These are phyloP conservation scores for Limonius californicus DNA, from an alignment of 1,140 invertebrate genomes.

Conservation along the genomic window DNA sequence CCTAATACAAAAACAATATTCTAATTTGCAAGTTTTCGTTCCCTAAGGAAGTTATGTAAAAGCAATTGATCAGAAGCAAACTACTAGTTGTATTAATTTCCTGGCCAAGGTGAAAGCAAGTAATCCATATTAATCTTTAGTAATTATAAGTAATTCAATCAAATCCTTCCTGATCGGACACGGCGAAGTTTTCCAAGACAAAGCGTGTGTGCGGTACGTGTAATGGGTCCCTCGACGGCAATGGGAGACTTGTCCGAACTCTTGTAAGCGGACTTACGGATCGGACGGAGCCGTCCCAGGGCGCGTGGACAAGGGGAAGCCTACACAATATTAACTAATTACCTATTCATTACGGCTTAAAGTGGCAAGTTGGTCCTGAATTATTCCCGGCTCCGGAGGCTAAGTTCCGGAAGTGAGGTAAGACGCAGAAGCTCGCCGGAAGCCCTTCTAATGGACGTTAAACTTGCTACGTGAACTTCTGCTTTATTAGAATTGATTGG, in stretches of 20 bases:
- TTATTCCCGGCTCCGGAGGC: conserved; percentile 43
- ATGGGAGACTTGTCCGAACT: conserved; percentile 25
- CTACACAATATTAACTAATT: conserved; percentile 47
- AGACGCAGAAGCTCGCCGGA: conserved; percentile 42
- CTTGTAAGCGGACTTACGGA: conserved; percentile 17
- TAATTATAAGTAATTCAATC: conserved; percentile 42
- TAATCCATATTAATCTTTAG: conserved; percentile 38
- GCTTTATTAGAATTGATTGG: conserved; percentile 44
- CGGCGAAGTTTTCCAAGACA: conserved; percentile 27
- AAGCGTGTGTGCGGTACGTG: conserved; percentile 17
- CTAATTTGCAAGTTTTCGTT: too few species aligned
- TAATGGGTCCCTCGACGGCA: conserved; percentile 40
- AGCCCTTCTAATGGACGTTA: conserved; percentile 43
- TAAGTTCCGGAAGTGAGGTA: conserved; percentile 44
- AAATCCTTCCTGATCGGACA: conserved; percentile 38
- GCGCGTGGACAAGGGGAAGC: conserved; percentile 39
- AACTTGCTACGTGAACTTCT: conserved; percentile 36
- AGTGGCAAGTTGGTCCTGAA: conserved; percentile 47
- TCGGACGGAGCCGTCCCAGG: conserved; percentile 17
- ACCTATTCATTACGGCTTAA: conserved; percentile 48
- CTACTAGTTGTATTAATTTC: background rate
- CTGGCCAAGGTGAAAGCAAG: background rate
- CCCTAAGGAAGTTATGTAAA: too few species aligned
- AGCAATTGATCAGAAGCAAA: too few species aligned
- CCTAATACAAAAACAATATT: too few species aligned